Evolutionary conservation across 1,140 invertebrate genomes (phyloP).

Genomic region (Heliconius nattereri): DNA sequence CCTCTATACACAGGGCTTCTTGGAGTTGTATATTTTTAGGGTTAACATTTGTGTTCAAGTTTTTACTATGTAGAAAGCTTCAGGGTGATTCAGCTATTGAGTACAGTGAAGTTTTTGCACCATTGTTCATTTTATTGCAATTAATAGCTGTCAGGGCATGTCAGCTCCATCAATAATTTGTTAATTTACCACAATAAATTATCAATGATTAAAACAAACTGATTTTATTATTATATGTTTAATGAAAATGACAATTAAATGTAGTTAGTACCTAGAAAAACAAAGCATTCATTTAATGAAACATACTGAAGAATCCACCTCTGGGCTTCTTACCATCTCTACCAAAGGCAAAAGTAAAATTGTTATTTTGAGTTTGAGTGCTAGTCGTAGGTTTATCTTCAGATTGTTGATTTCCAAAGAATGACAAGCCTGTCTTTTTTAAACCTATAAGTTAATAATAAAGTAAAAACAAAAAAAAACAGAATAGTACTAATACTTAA

Average conservation of each 20-base stretch:
- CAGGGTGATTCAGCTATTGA: constrained; percentile 89
- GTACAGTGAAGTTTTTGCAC: constrained; percentile 95
- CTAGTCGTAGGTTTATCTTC: constrained; percentile 40
- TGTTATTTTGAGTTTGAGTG: constrained; percentile 45
- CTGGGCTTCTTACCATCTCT: constrained; percentile 60
- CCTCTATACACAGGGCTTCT: constrained; percentile 88
- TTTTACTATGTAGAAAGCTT: constrained; percentile 94
- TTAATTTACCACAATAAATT: constrained; percentile 29
- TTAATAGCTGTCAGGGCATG: constrained; percentile 95
- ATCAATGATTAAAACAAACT: constrained; percentile 34
- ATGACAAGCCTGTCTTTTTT: constrained; percentile 58
- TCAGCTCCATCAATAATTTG: constrained; percentile 85
- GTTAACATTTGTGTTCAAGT: constrained; percentile 95
- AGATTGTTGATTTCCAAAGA: constrained; percentile 53
- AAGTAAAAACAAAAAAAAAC: no score
- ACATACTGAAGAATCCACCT: constrained; percentile 71
- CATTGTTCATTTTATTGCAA: constrained; percentile 94
- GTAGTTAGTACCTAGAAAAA: background rate
- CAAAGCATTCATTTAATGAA: constrained; percentile 47
- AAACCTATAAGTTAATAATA: constrained; percentile 46
- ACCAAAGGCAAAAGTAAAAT: constrained; percentile 70
- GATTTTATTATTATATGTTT: constrained; percentile 21
- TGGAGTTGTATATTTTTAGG: constrained; percentile 93
- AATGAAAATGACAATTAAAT: constrained; percentile 8
- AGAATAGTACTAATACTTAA: no score